Percentiles rank a stretch among this genome's conserved stretches.
These are phyloP conservation scores for Stichodactyla helianthus DNA, from an alignment of 64 coral and sea anemone genomes.

Conservation along the genomic window DNA sequence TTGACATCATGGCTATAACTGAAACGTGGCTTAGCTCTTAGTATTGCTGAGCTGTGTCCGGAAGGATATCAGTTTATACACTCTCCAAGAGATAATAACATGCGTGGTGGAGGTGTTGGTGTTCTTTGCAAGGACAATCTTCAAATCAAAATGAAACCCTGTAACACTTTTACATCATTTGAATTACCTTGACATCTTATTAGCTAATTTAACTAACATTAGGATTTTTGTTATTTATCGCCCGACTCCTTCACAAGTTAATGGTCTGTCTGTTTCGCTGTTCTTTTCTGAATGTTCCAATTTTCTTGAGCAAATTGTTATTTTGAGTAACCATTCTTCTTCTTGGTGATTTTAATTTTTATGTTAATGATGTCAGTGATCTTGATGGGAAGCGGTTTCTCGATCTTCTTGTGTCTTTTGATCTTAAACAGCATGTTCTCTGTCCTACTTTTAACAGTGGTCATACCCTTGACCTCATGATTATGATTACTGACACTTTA, in stretches of 20 bases:
- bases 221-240: slow-evolving; percentile 11
- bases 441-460: neutral
- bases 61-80: too few species aligned
- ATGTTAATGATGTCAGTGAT: neutral
- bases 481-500: neutral
- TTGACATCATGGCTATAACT: neutral
- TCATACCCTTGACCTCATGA: neutral
- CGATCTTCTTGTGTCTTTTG: neutral
- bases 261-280: neutral
- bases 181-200: too few species aligned
- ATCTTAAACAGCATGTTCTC: slow-evolving; percentile 13
- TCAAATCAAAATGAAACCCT: too few species aligned
- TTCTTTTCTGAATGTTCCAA: too few species aligned
- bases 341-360: slow-evolving; percentile 15
- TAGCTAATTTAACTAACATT: neutral
- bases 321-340: too few species aligned
- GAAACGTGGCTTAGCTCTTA: neutral
- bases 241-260: slow-evolving; percentile 23
- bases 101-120: too few species aligned
- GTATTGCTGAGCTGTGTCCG: too few species aligned
- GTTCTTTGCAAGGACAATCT: too few species aligned
- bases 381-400: neutral
- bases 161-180: too few species aligned
- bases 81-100: too few species aligned
- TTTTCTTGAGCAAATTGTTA: too few species aligned